phyloP scores from a whole-genome alignment of 2,888 invertebrate genomes.

The Silvanus unidentatus region DNA sequence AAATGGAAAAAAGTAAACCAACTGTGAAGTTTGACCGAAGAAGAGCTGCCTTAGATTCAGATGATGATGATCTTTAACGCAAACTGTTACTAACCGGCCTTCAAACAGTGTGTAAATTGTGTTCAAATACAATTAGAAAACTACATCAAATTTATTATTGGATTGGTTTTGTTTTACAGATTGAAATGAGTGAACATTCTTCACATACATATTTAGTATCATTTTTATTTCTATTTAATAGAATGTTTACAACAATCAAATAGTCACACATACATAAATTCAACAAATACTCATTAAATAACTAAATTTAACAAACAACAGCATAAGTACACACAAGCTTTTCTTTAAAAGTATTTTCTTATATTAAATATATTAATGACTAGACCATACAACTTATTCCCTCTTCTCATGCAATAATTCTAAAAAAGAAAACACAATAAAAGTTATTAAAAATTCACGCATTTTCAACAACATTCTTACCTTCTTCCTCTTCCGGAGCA shows the following conservation, averaged over 20 bases:
- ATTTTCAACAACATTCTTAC: no score
- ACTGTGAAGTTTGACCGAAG: constrained; percentile 89
- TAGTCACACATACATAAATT: no score
- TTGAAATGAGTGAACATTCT: no score
- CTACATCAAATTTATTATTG: no score
- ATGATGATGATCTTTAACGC: constrained; percentile 58
- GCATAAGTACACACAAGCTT: no score
- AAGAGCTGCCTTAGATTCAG: constrained; percentile 81
- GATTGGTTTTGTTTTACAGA: no score
- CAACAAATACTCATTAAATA: no score
- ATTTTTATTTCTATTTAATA: constrained; percentile 3
- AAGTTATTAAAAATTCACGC: constrained; percentile 6
- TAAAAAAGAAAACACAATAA: constrained; percentile 23
- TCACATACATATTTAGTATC: constrained; percentile 3
- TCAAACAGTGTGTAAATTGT: no score
- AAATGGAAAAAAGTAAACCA: constrained; percentile 66
- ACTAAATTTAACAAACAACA: no score
- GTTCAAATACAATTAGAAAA: no score
- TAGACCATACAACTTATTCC: constrained; percentile 37
- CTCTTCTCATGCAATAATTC: constrained; percentile 46
- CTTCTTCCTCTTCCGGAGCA: constrained; percentile 74
- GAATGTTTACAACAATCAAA: no score
- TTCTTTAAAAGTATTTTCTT: no score
- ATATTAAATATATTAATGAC: neutral
- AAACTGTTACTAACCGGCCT: constrained; percentile 26